phyloP scores from a whole-genome alignment of 2,113 vertebrate species.

The Embiotoca jacksoni region DNA sequence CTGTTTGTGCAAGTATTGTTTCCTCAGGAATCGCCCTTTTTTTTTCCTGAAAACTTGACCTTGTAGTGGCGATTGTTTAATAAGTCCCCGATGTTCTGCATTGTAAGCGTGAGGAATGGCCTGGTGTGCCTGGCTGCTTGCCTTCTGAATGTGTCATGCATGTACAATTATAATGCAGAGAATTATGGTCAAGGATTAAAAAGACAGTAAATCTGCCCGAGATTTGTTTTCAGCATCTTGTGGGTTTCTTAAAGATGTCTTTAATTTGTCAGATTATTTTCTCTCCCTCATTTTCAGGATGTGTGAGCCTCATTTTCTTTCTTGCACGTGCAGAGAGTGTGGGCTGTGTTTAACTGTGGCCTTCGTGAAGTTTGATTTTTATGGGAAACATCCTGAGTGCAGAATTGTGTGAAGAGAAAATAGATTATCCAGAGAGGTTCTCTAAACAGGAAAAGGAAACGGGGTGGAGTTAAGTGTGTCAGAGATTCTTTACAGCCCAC shows the following conservation, averaged over 20 bases:
- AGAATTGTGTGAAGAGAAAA: slow-evolving; percentile 70
- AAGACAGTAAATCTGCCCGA: slow-evolving; percentile 2
- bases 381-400: slow-evolving; percentile 73
- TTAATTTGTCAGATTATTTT: slow-evolving; percentile 31
- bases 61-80: slow-evolving; percentile 57
- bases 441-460: slow-evolving; percentile 81
- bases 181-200: neutral
- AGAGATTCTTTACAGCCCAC: slow-evolving; percentile 63
- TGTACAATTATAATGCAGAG: neutral
- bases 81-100: slow-evolving; percentile 34
- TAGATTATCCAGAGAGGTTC: slow-evolving; percentile 67
- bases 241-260: neutral
- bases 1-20: slow-evolving; percentile 58
- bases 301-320: slow-evolving; percentile 25
- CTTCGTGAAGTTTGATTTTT: slow-evolving; percentile 37
- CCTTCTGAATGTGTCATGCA: slow-evolving; percentile 22
- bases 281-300: slow-evolving; percentile 17
- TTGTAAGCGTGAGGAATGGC: slow-evolving; percentile 61
- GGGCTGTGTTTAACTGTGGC: slow-evolving; percentile 38
- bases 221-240: slow-evolving; percentile 13
- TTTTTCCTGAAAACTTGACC: slow-evolving; percentile 29
- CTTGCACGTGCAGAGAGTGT: slow-evolving; percentile 35
- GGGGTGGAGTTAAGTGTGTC: slow-evolving; percentile 68
- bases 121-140: slow-evolving; percentile 49
- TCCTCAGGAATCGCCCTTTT: slow-evolving; percentile 25